Percentiles rank a stretch among this genome's conserved stretches.
Evolutionary conservation across 2,888 invertebrate species (phyloP).

Genomic region (Rugalucina vietnamica): DNA sequence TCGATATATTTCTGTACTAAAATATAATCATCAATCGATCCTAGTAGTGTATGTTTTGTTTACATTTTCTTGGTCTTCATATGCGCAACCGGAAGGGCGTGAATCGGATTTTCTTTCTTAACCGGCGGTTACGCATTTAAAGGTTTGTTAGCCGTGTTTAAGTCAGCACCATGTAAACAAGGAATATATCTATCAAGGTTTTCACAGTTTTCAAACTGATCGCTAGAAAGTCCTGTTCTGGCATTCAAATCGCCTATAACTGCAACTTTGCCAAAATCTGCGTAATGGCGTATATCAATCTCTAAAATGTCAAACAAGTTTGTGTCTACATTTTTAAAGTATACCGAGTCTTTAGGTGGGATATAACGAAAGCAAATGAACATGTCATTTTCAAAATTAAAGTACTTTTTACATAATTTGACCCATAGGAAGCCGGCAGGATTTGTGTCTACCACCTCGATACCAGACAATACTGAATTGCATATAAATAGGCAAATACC

Average conservation of each 20-base stretch:
- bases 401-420: conserved; percentile 11
- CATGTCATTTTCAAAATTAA: not conserved
- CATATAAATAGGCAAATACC: conserved; percentile 10
- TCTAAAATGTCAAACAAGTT: conserved; percentile 19
- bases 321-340: conserved; percentile 8
- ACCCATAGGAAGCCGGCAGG: conserved; percentile 2
- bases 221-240: not conserved
- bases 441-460: conserved; percentile 5
- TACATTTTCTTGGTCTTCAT: too few species aligned
- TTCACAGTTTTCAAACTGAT: not conserved
- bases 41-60: too few species aligned
- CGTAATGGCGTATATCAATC: not conserved
- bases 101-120: too few species aligned
- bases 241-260: conserved; percentile 24
- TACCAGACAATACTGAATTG: not conserved
- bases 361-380: conserved; percentile 22
- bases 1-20: too few species aligned
- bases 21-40: too few species aligned
- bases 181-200: conserved; percentile 10
- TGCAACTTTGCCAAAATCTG: conserved; percentile 4
- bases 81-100: too few species aligned
- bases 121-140: too few species aligned
- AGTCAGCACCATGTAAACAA: not conserved
- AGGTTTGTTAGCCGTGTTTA: too few species aligned
- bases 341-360: conserved; percentile 20